A percentile compares a stretch with the other conserved stretches of the same genome.
phyloP scores from a whole-genome alignment of 2,888 invertebrate genomes.

The Drosophila histrio region DNA sequence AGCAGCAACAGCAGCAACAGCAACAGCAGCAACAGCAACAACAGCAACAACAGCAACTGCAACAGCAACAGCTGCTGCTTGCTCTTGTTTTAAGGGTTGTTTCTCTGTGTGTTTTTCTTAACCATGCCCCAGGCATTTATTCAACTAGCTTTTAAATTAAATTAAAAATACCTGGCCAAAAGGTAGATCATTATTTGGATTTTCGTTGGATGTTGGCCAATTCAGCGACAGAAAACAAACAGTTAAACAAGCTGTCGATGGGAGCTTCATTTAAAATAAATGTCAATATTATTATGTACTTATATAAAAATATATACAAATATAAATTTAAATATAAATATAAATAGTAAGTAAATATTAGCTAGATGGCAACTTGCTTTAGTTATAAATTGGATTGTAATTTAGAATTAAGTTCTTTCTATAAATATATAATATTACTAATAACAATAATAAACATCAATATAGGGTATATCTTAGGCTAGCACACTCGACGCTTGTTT shows the following conservation, averaged over 20 bases:
- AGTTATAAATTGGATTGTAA: no score
- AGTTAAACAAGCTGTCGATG: neutral
- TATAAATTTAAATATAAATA: neutral
- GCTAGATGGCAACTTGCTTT: neutral
- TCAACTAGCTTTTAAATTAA: slow-evolving; percentile 37
- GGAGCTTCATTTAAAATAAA: neutral
- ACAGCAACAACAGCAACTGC: neutral
- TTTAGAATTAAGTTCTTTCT: no score
- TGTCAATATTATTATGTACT: no score
- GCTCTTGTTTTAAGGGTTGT: slow-evolving; percentile 35
- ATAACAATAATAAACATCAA: no score
- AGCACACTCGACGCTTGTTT: no score
- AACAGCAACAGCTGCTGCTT: slow-evolving; percentile 41
- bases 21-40: neutral
- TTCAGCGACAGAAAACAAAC: neutral
- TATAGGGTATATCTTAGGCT: no score
- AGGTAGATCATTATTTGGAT: slow-evolving; percentile 30
- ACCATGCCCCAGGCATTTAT: slow-evolving; percentile 10
- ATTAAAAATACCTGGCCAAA: slow-evolving; percentile 16
- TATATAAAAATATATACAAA: no score
- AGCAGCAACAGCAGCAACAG: slow-evolving; percentile 13
- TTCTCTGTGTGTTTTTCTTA: slow-evolving; percentile 11
- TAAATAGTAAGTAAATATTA: neutral
- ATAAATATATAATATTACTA: no score
- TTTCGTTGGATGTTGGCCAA: neutral